Percentiles rank a stretch among this genome's conserved stretches.
These are phyloP conservation scores for Zeugodacus cucurbitae DNA, from an alignment of 1,140 invertebrate species.

Conservation along the genomic window DNA sequence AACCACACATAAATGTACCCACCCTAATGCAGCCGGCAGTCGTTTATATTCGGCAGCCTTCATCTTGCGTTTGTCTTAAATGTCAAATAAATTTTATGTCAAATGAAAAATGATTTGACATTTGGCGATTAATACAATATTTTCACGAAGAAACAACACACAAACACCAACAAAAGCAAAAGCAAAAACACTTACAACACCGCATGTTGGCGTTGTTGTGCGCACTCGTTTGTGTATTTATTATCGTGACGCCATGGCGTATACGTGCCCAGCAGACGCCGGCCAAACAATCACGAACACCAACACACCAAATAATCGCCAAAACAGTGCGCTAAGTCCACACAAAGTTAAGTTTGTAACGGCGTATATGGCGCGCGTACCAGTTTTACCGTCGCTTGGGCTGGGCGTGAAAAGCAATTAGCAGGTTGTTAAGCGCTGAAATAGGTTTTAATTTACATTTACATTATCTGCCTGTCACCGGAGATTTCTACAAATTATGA, in stretches of 20 bases:
- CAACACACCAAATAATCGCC: not conserved
- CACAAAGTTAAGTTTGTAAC: no score
- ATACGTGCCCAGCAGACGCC: not conserved
- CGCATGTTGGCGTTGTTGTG: not conserved
- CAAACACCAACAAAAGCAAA: not conserved
- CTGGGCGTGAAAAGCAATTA: slow-evolving; percentile 9
- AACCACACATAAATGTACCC: not conserved
- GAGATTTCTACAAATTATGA: slow-evolving; percentile 30
- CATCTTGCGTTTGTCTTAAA: slow-evolving; percentile 40
- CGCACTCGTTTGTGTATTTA: not conserved
- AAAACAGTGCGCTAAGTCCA: not conserved
- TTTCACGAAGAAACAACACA: not conserved
- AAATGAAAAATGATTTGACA: slow-evolving; percentile 45
- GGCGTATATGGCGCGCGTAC: not conserved
- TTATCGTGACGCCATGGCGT: slow-evolving; percentile 3
- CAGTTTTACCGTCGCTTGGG: not conserved
- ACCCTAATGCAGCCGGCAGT: not conserved
- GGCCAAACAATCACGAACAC: not conserved
- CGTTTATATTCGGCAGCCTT: not conserved
- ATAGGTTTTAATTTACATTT: slow-evolving; percentile 31
- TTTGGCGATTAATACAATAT: slow-evolving; percentile 40
- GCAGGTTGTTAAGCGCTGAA: slow-evolving; percentile 18
- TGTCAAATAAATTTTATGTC: slow-evolving; percentile 43
- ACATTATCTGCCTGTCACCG: slow-evolving; percentile 28
- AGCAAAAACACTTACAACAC: not conserved